Evolutionary conservation across 2,888 invertebrate species (phyloP).

Genomic region (Celastrina argiolus): DNA sequence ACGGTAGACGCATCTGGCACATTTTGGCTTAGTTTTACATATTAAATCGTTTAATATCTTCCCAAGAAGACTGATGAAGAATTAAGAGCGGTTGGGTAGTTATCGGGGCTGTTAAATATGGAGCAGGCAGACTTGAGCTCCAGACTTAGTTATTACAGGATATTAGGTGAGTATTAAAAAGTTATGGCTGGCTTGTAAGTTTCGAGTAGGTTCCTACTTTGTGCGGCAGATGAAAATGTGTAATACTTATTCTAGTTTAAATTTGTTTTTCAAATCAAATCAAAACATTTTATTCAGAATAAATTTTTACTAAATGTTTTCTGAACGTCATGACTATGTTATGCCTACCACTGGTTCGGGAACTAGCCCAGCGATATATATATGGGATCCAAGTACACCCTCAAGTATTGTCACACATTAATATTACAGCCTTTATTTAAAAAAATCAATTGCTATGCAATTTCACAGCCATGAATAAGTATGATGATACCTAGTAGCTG

Average conservation of each 20-base stretch:
- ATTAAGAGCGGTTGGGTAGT: background rate
- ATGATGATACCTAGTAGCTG: too few relatives aligned
- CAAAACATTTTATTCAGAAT: too few relatives aligned
- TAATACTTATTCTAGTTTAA: background rate
- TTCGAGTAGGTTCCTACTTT: background rate
- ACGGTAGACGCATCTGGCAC: background rate
- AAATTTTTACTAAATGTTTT: too few relatives aligned
- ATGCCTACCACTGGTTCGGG: too few relatives aligned
- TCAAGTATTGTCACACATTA: too few relatives aligned
- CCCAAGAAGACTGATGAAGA: constrained; percentile 1
- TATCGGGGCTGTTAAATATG: constrained; percentile 1
- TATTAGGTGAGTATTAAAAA: background rate
- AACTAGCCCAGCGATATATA: too few relatives aligned
- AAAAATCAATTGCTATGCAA: too few relatives aligned
- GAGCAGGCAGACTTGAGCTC: background rate
- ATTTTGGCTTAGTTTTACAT: background rate
- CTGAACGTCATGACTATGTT: too few relatives aligned
- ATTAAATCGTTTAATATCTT: constrained; percentile 6
- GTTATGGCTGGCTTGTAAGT: background rate
- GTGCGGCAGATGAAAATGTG: background rate
- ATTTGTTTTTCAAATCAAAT: too few relatives aligned
- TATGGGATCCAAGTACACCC: too few relatives aligned
- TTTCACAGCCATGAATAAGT: too few relatives aligned
- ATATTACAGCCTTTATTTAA: too few relatives aligned
- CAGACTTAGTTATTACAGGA: background rate